phyloP scores from a whole-genome alignment of 2,113 vertebrate species.

The Opisthocomus hoazin region DNA sequence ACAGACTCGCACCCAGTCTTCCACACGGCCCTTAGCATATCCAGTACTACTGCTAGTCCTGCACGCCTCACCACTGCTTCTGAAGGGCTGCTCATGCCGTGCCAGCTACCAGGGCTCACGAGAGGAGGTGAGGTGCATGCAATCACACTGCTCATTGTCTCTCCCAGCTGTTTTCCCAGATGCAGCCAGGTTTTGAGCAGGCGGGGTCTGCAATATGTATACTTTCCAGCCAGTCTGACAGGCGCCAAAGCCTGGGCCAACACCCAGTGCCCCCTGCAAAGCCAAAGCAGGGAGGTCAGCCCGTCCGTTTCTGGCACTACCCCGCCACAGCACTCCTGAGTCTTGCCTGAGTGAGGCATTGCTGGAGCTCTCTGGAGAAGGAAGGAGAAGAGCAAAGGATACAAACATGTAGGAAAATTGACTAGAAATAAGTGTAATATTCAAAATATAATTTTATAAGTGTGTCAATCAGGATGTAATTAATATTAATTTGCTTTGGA shows the following conservation, averaged over 20 bases:
- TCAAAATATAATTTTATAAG: background rate
- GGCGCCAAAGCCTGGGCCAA: background rate
- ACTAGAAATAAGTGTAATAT: background rate
- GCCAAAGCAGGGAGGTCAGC: background rate
- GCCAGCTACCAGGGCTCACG: background rate
- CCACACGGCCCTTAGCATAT: background rate
- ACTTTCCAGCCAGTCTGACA: background rate
- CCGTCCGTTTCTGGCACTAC: background rate
- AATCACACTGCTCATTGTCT: background rate
- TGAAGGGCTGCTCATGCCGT: background rate
- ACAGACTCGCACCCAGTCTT: rapidly evolving
- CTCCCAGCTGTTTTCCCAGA: background rate
- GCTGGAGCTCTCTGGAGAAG: background rate
- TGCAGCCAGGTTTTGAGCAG: background rate
- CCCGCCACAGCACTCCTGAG: background rate
- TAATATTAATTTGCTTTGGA: background rate
- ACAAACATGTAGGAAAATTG: background rate
- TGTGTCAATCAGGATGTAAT: background rate
- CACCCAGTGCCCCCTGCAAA: background rate
- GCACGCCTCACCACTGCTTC: background rate
- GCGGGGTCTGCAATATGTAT: background rate
- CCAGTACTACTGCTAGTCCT: background rate
- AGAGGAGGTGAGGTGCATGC: rapidly evolving
- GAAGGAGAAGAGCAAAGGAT: background rate
- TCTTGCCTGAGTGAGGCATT: background rate